Conservation (phyloP, 2,797 vertebrate species). For the Macropodus opercularis region DNA sequence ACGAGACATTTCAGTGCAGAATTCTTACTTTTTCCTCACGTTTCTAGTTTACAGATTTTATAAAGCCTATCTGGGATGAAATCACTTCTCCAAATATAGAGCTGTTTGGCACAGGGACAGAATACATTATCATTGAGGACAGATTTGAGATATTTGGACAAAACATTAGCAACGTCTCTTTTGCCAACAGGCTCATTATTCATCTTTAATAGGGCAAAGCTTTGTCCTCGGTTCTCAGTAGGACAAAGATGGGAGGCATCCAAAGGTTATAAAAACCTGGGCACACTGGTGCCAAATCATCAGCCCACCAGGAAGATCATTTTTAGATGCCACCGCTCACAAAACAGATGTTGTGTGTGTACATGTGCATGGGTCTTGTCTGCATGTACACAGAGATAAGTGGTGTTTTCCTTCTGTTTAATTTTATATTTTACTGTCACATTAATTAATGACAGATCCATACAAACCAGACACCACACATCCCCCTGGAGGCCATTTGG, state of each 20-base stretch:
- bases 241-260: constrained; percentile 69
- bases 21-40: constrained; percentile 11
- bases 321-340: constrained; percentile 19
- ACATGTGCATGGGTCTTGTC: constrained; percentile 2
- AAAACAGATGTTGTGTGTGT: constrained; percentile 42
- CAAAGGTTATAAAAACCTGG: constrained; percentile 70
- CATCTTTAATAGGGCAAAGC: constrained; percentile 71
- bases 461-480: constrained; percentile 53
- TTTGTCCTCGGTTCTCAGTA: constrained; percentile 66
- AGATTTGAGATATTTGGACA: constrained; percentile 77
- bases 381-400: constrained; percentile 17
- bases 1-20: constrained; percentile 47
- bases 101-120: constrained; percentile 62
- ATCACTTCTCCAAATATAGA: constrained; percentile 63
- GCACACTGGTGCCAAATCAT: constrained; percentile 48
- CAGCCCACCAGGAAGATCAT: constrained; percentile 39
- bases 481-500: constrained; percentile 65
- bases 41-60: constrained; percentile 51
- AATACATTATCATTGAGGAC: constrained; percentile 77
- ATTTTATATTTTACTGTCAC: constrained; percentile 58
- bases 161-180: constrained; percentile 75
- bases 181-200: constrained; percentile 79
- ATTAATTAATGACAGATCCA: constrained; percentile 75
- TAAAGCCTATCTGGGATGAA: constrained; percentile 64
- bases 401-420: constrained; percentile 35